Evolutionary conservation across 2,888 invertebrate genomes (phyloP).

Genomic region (Machimus rusticus): DNA sequence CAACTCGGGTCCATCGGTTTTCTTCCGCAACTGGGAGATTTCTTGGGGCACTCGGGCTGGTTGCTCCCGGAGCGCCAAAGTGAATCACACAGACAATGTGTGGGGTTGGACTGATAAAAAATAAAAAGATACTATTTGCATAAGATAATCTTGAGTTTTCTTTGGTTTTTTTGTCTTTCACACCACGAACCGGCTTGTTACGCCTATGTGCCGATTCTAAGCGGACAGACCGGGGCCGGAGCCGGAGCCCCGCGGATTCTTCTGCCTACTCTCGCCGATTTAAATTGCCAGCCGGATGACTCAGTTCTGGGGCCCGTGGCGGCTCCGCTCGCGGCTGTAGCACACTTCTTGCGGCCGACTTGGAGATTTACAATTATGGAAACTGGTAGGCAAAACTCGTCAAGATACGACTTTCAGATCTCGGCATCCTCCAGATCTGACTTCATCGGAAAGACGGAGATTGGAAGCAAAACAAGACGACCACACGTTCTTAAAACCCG

Average conservation of each 20-base stretch:
- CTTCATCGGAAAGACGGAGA: background rate
- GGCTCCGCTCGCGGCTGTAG: background rate
- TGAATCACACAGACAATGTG: background rate
- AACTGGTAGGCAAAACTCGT: background rate
- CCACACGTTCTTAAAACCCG: background rate
- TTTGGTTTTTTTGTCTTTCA: background rate
- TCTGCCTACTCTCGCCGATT: constrained; percentile 23
- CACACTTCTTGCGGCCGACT: background rate
- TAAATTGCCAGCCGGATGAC: constrained; percentile 2
- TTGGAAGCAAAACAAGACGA: background rate
- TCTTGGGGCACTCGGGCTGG: background rate
- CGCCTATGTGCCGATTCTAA: background rate
- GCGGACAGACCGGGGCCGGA: background rate
- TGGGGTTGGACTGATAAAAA: background rate
- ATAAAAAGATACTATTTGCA: background rate
- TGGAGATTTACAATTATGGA: constrained; percentile 5
- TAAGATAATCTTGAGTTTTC: background rate
- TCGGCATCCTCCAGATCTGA: background rate
- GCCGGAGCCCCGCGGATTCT: background rate
- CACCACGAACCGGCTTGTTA: background rate
- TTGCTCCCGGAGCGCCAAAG: background rate
- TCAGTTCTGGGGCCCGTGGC: background rate
- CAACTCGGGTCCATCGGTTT: background rate
- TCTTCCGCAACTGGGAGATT: background rate
- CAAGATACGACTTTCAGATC: background rate